Evolutionary conservation across 2,797 vertebrate genomes (phyloP).

Genomic region (Anisognathus igniventris): DNA sequence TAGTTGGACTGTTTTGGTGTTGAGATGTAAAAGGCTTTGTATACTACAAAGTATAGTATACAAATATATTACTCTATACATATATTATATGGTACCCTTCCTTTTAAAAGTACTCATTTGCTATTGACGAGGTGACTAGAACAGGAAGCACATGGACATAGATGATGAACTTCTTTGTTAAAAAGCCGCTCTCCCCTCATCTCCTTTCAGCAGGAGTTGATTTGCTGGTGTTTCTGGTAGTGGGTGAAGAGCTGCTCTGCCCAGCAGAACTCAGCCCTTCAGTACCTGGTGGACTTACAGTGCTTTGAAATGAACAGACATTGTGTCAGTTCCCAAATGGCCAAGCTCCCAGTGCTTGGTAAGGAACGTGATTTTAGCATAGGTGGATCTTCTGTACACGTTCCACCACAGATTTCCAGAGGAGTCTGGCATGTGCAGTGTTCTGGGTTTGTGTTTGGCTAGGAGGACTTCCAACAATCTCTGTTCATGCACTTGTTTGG

Average conservation of each 20-base stretch:
- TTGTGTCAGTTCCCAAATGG: background rate
- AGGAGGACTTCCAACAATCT: conserved; percentile 48
- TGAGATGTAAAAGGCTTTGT: background rate
- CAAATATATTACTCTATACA: background rate
- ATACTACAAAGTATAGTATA: background rate
- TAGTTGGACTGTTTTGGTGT: background rate
- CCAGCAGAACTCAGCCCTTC: background rate
- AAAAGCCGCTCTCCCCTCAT: background rate
- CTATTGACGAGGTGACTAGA: background rate
- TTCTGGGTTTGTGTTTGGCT: conserved; percentile 14
- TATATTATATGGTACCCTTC: background rate
- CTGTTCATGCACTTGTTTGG: background rate
- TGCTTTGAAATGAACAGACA: background rate
- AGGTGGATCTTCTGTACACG: background rate
- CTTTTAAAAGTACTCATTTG: background rate
- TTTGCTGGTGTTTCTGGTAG: background rate
- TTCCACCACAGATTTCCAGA: conserved; percentile 5
- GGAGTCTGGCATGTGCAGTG: background rate
- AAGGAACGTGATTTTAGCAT: background rate
- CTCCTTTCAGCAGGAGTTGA: background rate
- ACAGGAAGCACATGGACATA: background rate
- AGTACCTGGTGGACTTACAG: rapidly evolving
- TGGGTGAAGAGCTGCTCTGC: background rate
- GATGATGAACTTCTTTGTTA: background rate
- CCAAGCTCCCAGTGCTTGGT: background rate